phyloP scores from a whole-genome alignment of 37 sponge, comb jelly and placozoan genomes.

The Diacarnus erythraeanus region DNA sequence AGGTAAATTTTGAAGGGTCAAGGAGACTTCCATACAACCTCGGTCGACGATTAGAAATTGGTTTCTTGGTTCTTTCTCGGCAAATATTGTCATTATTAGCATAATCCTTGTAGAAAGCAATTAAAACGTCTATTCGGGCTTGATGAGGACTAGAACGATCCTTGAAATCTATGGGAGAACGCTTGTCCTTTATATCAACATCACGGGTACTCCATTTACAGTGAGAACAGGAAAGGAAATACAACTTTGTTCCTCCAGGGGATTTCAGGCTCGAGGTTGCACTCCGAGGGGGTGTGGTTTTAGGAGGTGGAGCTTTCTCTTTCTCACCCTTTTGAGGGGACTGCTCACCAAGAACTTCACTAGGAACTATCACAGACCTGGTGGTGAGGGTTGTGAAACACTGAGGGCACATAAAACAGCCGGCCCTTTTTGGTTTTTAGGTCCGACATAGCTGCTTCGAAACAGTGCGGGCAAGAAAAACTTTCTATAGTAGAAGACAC shows the following conservation, averaged over 20 bases:
- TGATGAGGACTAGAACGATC: conserved; percentile 42
- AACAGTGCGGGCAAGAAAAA: conserved; percentile 73
- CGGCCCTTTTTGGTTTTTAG: conserved; percentile 47
- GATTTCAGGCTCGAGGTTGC: conserved; percentile 1
- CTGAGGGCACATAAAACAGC: conserved; percentile 70
- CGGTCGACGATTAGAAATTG: conserved; percentile 8
- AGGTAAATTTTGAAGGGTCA: conserved; percentile 39
- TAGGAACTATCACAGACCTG: conserved; percentile 49
- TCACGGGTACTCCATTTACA: conserved; percentile 81
- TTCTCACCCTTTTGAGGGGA: conserved; percentile 21
- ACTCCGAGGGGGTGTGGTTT: neutral
- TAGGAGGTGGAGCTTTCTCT: neutral
- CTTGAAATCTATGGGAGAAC: conserved; percentile 67
- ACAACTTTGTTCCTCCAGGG: conserved; percentile 63
- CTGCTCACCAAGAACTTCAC: conserved; percentile 46
- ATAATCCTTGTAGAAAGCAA: conserved; percentile 58
- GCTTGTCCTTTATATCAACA: conserved; percentile 58
- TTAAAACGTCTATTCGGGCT: conserved; percentile 24
- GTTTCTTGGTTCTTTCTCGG: conserved; percentile 37
- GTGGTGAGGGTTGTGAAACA: conserved; percentile 53
- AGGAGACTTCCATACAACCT: conserved; percentile 35
- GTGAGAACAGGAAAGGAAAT: conserved; percentile 65
- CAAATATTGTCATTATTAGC: conserved; percentile 39
- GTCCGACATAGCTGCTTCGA: conserved; percentile 34
- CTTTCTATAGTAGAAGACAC: conserved; percentile 49